Evolutionary conservation across 2,888 invertebrate genomes (phyloP), one percentile per base, ranked within the genome.

Genomic region (Acleris holmiana): DNA sequence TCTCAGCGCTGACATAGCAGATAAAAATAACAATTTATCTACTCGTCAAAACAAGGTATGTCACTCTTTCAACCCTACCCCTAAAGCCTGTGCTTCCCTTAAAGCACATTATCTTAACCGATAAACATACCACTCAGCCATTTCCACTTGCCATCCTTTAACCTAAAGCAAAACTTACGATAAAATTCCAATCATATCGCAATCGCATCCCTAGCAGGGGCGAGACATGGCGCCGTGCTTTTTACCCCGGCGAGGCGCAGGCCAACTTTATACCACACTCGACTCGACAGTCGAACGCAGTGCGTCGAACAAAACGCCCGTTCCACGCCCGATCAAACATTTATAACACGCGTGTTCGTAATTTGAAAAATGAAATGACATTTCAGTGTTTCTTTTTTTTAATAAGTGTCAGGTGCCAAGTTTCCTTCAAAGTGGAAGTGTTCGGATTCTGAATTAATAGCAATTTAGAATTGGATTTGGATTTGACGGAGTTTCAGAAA

Each of bases 211-310:
- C 92, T 92, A 90, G 47, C 23, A 50, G 86, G 89, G 90, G 90
- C 91, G 86, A 88, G 90, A 88, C 89, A 79, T 92, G 92, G 92
- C 92, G 92, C 92, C 91, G 89, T 77, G 82, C 88, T 89, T 91
- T 91, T 91, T 89, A 88, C 89, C 89, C 89, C 81, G 85, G 78
- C 76, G 75, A 78, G 76, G 72, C 73, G 80, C 77, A 72, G 78
- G 79, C 84, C 84, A 85, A 85, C 79, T 83, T 82, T 82, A 79
- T 74, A 79, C 74, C 75, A 77, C 78, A 77, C 73, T 74, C 76
- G 79, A 74, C 75, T 73, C 76, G 76, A 75, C 83, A 91, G 91
- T 91, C 79, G 84, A 82, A 78, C 82, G 80, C 79, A 73, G 76
- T 73, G 75, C 77, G 79, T 79, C 76, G 75, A 63, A 66, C 66